Base-by-base conservation (phyloP, 2,797 vertebrate genomes). In the Rhinella marina region DNA sequence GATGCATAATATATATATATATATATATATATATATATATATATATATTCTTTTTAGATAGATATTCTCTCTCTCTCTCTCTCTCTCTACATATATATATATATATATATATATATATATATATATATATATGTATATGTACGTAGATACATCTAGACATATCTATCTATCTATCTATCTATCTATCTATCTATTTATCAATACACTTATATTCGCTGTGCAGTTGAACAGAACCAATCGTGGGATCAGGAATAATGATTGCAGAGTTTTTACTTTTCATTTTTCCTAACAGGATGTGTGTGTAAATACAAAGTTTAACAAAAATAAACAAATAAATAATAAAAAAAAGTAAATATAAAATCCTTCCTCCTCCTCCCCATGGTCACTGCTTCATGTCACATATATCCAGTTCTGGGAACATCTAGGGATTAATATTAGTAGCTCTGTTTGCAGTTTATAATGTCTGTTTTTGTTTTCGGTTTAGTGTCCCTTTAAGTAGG, bases 31-130 rank as follows among this genome's bases (percentile, higher is more conserved):
- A 64, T 82, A 66, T 82, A 82, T 82, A 82, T 21, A 61, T 21
- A 61, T 3, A 61, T 0, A 61, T 21, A 61, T 19, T n/a, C n/a
- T n/a, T n/a, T n/a, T n/a, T n/a, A n/a, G n/a, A n/a, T n/a, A n/a
- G n/a, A n/a, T n/a, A n/a, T n/a, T n/a, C n/a, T n/a, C n/a, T n/a
- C n/a, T n/a, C n/a, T n/a, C n/a, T n/a, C n/a, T n/a, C n/a, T n/a
- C n/a, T n/a, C n/a, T n/a, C n/a, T n/a, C n/a, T n/a, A n/a, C n/a
- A 32, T 32, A 32, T 32, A 32, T 32, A 32, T 32, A 32, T 14
- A 82, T 82, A 82, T 66, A 82, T 82, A 82, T 66, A 82, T 82
- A 66, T 82, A 82, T 82, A 64, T 82, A 66, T 82, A 82, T 82
- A 82, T 21, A 61, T 21, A 61, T 3, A 61, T 0, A 61, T 21